These are phyloP conservation scores for Muscidifurax raptorellus DNA, from an alignment of 1,140 invertebrate genomes.

Conservation along the genomic window DNA sequence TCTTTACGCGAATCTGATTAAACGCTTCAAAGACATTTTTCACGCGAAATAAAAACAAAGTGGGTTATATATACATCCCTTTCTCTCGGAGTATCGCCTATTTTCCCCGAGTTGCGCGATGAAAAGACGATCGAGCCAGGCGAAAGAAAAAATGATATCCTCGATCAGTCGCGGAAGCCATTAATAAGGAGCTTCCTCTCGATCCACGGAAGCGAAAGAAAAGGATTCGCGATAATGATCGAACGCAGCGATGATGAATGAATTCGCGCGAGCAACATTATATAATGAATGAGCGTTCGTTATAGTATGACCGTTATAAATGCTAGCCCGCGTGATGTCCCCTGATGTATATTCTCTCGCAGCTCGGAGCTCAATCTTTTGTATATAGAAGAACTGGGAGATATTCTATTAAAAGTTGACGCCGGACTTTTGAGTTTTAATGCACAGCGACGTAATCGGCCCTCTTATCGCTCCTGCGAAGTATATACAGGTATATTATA, in stretches of 20 bases:
- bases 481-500: conserved; percentile 52
- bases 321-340: neutral
- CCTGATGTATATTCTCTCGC: neutral
- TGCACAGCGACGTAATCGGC: conserved; percentile 67
- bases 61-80: neutral
- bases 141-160: neutral
- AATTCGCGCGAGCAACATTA: neutral
- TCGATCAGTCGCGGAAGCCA: conserved; percentile 34
- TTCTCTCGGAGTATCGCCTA: neutral
- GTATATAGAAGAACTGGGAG: conserved; percentile 3
- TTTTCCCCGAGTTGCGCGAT: neutral
- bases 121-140: neutral
- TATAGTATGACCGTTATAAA: neutral
- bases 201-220: neutral
- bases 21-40: neutral
- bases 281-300: conserved; percentile 11
- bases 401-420: conserved; percentile 70
- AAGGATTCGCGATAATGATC: conserved; percentile 33
- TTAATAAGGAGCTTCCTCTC: conserved; percentile 24
- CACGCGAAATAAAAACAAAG: no score
- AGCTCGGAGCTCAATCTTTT: conserved; percentile 29
- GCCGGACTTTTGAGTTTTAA: conserved; percentile 67
- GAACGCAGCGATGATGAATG: conserved; percentile 7
- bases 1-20: no score
- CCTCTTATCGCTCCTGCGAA: conserved; percentile 59